Percentiles rank a stretch among this genome's conserved stretches.
Conservation (phyloP, 2,888 invertebrate species). For the Andricus quercusramuli region DNA sequence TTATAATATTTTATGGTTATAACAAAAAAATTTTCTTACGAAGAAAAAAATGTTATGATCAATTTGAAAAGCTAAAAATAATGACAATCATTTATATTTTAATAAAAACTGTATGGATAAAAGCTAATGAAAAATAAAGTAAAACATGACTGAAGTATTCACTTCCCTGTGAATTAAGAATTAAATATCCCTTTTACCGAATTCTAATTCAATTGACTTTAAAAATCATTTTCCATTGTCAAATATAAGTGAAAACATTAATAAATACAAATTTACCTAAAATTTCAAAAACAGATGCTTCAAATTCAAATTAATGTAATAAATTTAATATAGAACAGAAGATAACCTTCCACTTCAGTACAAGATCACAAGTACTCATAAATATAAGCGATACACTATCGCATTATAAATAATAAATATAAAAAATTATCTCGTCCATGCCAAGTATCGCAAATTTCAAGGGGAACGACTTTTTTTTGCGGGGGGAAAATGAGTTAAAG, state of each 20-base stretch:
- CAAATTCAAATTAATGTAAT: not conserved
- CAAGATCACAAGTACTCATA: not conserved
- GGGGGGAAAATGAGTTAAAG: not conserved
- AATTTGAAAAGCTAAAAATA: too few relatives aligned
- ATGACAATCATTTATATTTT: too few relatives aligned
- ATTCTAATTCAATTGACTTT: too few relatives aligned
- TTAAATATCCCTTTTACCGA: too few relatives aligned
- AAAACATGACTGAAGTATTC: too few relatives aligned
- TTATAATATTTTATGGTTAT: not conserved
- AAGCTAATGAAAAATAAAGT: too few relatives aligned
- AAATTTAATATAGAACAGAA: not conserved
- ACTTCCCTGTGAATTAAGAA: too few relatives aligned
- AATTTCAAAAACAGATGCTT: not conserved
- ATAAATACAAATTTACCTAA: not conserved
- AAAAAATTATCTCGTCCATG: not conserved
- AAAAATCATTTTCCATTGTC: too few relatives aligned
- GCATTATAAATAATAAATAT: not conserved
- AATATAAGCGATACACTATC: not conserved
- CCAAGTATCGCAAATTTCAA: constrained; percentile 2
- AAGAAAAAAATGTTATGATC: not conserved
- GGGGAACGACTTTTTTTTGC: constrained; percentile 8
- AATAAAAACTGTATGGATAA: too few relatives aligned
- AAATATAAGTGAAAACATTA: too few relatives aligned
- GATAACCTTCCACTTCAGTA: not conserved
- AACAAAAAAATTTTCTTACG: not conserved